Evolutionary conservation across 2,888 invertebrate genomes (phyloP).

Genomic region (Podotricha telesiphe): DNA sequence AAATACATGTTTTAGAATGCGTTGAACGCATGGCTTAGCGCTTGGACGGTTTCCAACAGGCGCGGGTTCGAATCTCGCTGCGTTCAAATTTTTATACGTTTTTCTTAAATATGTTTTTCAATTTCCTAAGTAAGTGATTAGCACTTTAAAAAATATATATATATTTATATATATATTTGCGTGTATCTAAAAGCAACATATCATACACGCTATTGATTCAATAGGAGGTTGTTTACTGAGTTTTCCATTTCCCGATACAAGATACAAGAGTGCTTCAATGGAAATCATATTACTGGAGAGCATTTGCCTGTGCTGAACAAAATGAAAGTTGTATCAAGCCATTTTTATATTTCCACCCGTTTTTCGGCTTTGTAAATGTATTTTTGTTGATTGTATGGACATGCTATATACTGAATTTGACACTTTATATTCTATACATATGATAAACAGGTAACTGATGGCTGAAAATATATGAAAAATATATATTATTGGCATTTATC

Average conservation of each 20-base stretch:
- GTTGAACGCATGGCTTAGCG: too few relatives aligned
- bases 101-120: too few relatives aligned
- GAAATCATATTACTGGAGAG: constrained; percentile 16
- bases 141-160: not conserved
- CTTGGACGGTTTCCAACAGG: too few relatives aligned
- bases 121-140: too few relatives aligned
- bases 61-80: too few relatives aligned
- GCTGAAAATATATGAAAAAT: too few relatives aligned
- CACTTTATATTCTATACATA: too few relatives aligned
- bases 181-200: constrained; percentile 6
- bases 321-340: not conserved
- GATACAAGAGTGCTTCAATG: constrained; percentile 11
- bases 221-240: constrained; percentile 48
- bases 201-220: constrained; percentile 22
- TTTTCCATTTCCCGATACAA: constrained; percentile 57
- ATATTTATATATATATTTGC: not conserved
- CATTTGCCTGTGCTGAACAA: not conserved
- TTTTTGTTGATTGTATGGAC: not conserved
- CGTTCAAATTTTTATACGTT: too few relatives aligned
- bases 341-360: not conserved
- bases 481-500: too few relatives aligned
- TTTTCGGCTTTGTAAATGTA: not conserved
- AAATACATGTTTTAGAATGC: too few relatives aligned
- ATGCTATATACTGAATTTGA: too few relatives aligned
- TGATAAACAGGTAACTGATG: too few relatives aligned